Percentiles rank a stretch among this genome's conserved stretches.
Evolutionary conservation across 2,113 vertebrate genomes (phyloP).

Genomic region (Amphilophus citrinellus): DNA sequence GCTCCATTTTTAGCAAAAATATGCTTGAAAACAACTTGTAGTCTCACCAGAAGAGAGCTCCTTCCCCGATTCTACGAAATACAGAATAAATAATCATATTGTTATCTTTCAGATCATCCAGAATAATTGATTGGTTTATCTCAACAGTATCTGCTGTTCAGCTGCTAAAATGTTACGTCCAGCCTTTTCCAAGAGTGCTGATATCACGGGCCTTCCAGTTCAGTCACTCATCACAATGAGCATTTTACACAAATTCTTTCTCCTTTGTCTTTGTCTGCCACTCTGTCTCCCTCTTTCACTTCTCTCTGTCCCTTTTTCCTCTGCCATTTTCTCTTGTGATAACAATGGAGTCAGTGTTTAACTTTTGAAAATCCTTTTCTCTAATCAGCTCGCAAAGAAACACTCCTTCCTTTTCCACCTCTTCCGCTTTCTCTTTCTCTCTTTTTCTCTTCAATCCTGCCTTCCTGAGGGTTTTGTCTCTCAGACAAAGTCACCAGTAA

Average conservation of each 20-base stretch:
- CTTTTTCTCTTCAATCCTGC: neutral
- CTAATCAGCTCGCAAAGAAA: constrained; percentile 77
- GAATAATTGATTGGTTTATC: neutral
- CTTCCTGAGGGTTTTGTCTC: neutral
- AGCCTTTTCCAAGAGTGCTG: constrained; percentile 38
- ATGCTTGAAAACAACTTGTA: neutral
- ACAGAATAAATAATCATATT: neutral
- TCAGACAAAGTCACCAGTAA: constrained; percentile 27
- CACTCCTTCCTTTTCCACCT: constrained; percentile 11
- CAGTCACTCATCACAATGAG: constrained; percentile 70
- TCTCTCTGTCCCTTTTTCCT: constrained; percentile 29
- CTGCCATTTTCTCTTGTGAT: constrained; percentile 37
- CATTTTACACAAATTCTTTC: constrained; percentile 70
- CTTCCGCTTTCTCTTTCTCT: neutral
- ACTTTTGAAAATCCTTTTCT: constrained; percentile 62
- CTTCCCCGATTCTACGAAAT: constrained; percentile 69
- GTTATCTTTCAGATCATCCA: neutral
- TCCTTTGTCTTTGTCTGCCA: constrained; percentile 63
- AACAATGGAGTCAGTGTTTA: constrained; percentile 80
- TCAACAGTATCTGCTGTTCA: constrained; percentile 31
- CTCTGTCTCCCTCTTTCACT: constrained; percentile 53
- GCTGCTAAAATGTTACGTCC: constrained; percentile 17
- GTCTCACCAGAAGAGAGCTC: constrained; percentile 79
- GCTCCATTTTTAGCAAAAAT: neutral
- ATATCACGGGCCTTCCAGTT: constrained; percentile 64